These are phyloP conservation scores for Leucania comma DNA, from an alignment of 2,888 invertebrate species.

Conservation along the genomic window DNA sequence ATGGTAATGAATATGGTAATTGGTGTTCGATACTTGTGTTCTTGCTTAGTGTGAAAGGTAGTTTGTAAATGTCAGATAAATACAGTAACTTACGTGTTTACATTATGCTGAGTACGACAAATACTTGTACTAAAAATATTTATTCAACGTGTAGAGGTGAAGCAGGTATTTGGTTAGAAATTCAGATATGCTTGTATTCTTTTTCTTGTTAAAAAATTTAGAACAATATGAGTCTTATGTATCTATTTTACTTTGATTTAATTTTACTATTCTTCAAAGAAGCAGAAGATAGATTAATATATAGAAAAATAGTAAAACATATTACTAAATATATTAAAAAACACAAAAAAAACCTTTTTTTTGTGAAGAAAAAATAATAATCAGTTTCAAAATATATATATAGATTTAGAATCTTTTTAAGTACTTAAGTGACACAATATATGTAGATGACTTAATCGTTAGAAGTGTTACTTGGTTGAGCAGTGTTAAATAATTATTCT, in stretches of 20 bases:
- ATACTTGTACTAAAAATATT: constrained; percentile 54
- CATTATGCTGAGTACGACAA: constrained; percentile 39
- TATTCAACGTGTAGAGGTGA: constrained; percentile 26
- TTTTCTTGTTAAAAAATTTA: neutral
- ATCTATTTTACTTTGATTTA: neutral
- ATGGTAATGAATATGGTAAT: constrained; percentile 67
- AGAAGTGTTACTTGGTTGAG: neutral
- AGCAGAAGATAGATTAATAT: neutral
- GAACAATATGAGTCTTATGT: neutral
- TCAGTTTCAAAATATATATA: neutral
- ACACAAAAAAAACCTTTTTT: too few species aligned
- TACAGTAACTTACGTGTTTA: constrained; percentile 51
- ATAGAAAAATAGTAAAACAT: neutral
- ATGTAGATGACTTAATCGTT: neutral
- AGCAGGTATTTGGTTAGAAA: constrained; percentile 22
- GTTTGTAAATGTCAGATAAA: constrained; percentile 52
- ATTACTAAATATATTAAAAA: too few species aligned
- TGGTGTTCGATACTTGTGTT: constrained; percentile 63
- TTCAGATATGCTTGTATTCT: neutral
- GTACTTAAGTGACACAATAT: neutral
- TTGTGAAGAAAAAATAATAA: neutral
- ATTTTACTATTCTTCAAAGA: neutral
- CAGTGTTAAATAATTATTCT: neutral
- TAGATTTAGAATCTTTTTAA: neutral
- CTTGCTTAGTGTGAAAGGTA: constrained; percentile 56